Evolutionary conservation across 1,140 invertebrate species (phyloP).

Genomic region (Octopus bimaculoides): DNA sequence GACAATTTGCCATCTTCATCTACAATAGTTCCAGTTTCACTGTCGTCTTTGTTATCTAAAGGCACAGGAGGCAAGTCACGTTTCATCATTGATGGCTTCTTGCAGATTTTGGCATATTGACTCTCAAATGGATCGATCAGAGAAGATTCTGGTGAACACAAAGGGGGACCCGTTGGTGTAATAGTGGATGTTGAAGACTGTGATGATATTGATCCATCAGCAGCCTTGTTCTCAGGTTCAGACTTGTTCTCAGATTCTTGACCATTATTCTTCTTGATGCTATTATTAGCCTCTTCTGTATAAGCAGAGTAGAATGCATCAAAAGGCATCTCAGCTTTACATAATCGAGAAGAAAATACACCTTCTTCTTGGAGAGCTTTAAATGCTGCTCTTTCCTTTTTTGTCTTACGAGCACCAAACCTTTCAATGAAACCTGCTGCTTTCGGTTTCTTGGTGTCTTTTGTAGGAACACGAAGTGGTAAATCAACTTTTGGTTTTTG

Average conservation of each 20-base stretch:
- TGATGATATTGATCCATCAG: neutral
- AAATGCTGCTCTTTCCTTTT: constrained; percentile 44
- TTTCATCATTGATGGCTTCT: constrained; percentile 26
- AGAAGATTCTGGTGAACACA: neutral
- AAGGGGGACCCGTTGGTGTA: neutral
- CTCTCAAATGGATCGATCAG: constrained; percentile 17
- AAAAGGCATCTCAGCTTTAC: constrained; percentile 41
- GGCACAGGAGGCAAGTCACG: constrained; percentile 48
- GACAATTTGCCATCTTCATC: neutral
- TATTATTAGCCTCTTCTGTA: neutral
- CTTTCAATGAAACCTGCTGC: constrained; percentile 42
- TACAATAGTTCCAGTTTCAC: neutral
- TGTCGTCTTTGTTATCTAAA: neutral
- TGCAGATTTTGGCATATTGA: constrained; percentile 9
- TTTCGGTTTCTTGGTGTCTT: constrained; percentile 43
- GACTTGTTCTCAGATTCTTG: constrained; percentile 24
- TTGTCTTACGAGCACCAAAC: constrained; percentile 41
- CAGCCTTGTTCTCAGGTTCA: constrained; percentile 10
- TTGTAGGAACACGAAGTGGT: constrained; percentile 36
- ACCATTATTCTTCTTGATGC: constrained; percentile 15
- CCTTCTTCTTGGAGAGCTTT: constrained; percentile 44
- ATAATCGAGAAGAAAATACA: constrained; percentile 45
- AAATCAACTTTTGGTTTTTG: constrained; percentile 26
- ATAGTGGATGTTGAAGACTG: neutral
- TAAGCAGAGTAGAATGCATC: constrained; percentile 34